These are phyloP conservation scores for Sclerodermus sp. DNA, from an alignment of 2,888 invertebrate species.

Conservation along the genomic window DNA sequence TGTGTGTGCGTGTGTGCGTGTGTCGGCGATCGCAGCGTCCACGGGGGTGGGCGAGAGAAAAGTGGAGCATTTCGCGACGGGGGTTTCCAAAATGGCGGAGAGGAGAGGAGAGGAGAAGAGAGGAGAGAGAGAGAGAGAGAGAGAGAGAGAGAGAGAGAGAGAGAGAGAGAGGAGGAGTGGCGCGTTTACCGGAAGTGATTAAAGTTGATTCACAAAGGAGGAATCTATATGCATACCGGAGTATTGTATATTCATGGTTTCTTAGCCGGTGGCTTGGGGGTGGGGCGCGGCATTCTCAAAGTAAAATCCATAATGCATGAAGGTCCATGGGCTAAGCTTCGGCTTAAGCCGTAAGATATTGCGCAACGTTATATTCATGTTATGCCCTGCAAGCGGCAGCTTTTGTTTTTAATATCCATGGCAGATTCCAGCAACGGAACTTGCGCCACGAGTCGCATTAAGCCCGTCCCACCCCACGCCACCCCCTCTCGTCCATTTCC, in stretches of 20 bases:
- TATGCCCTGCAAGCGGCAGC: slow-evolving; percentile 50
- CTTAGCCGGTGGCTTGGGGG: slow-evolving; percentile 45
- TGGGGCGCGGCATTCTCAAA: slow-evolving; percentile 37
- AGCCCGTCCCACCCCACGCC: too few species aligned
- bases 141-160: slow-evolving; percentile 14
- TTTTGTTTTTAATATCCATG: slow-evolving; percentile 55
- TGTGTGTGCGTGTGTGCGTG: too few species aligned
- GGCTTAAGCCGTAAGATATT: slow-evolving; percentile 53
- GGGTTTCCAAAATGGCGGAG: too few species aligned
- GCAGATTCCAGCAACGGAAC: too few species aligned
- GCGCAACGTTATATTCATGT: slow-evolving; percentile 56
- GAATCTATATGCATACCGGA: slow-evolving; percentile 45
- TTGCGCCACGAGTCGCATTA: too few species aligned
- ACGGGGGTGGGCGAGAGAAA: too few species aligned
- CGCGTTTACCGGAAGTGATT: slow-evolving; percentile 35
- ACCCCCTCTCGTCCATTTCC: too few species aligned
- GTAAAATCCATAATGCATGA: slow-evolving; percentile 58
- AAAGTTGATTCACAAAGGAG: slow-evolving; percentile 51
- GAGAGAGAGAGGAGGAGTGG: too few species aligned
- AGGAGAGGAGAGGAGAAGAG: neutral
- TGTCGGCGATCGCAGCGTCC: too few species aligned
- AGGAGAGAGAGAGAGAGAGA: slow-evolving; percentile 6
- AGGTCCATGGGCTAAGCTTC: slow-evolving; percentile 47
- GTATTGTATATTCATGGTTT: slow-evolving; percentile 59
- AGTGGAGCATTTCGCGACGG: too few species aligned